Percentiles rank a stretch among this genome's conserved stretches.
phyloP scores from a whole-genome alignment of 1,140 invertebrate genomes.

The Trichonephila clavipes region DNA sequence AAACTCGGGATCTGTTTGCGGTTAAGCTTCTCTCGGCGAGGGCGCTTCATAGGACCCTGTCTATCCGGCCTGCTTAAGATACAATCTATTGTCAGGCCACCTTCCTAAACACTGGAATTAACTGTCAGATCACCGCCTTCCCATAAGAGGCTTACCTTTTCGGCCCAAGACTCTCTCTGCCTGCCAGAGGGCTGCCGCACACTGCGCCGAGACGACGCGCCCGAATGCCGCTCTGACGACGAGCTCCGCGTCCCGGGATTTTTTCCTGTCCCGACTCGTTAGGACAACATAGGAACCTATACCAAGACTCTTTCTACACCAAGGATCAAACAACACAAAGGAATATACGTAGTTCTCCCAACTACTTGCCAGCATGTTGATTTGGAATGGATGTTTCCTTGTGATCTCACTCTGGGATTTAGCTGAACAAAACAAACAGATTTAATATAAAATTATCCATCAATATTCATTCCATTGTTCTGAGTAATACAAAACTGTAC shows the following conservation, averaged over 20 bases:
- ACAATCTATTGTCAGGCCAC: slow-evolving; percentile 76
- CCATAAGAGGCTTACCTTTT: slow-evolving; percentile 77
- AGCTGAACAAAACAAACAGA: too few species aligned
- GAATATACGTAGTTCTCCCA: too few species aligned
- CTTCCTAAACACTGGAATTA: slow-evolving; percentile 77
- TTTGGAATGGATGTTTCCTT: too few species aligned
- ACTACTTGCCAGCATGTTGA: too few species aligned
- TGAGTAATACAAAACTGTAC: too few species aligned
- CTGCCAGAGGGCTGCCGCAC: slow-evolving; percentile 41
- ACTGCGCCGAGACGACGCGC: slow-evolving; percentile 64
- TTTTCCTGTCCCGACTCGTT: slow-evolving; percentile 4
- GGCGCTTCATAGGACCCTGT: slow-evolving; percentile 63
- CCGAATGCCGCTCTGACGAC: slow-evolving; percentile 33
- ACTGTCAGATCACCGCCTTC: slow-evolving; percentile 76
- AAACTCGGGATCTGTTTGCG: slow-evolving; percentile 77
- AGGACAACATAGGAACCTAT: neutral
- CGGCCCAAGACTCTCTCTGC: slow-evolving; percentile 68
- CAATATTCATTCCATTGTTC: too few species aligned
- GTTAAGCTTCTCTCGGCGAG: slow-evolving; percentile 72
- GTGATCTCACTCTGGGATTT: too few species aligned
- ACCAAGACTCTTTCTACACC: neutral
- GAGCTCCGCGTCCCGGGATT: neutral
- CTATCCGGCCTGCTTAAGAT: slow-evolving; percentile 75
- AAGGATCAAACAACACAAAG: neutral
- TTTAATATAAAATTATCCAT: too few species aligned